These are phyloP conservation scores for Ophiodon elongatus DNA, from an alignment of 2,113 vertebrate species.

Conservation along the genomic window DNA sequence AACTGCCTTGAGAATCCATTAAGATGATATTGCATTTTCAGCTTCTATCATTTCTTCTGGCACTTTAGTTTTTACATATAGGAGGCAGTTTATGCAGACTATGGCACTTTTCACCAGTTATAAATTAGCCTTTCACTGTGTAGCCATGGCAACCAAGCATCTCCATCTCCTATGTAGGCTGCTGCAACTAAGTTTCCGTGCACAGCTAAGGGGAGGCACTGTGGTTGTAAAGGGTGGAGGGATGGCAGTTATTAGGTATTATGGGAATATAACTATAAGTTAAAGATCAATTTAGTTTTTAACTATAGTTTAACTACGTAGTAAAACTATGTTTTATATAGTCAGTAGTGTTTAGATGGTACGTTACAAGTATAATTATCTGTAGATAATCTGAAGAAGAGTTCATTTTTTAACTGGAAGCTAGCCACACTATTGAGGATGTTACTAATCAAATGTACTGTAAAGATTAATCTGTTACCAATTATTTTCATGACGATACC, in stretches of 20 bases:
- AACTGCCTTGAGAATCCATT: constrained; percentile 31
- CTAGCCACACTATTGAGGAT: no score
- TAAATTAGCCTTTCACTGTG: constrained; percentile 65
- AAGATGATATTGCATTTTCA: constrained; percentile 41
- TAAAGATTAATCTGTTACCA: neutral
- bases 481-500: neutral
- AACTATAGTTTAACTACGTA: no score
- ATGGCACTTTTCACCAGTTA: constrained; percentile 61
- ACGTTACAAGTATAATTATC: neutral
- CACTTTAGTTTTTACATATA: constrained; percentile 37
- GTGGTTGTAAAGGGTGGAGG: neutral
- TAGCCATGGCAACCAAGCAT: constrained; percentile 74
- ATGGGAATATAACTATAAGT: no score
- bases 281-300: no score
- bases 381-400: neutral
- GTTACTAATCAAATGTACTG: neutral
- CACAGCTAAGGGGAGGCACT: neutral
- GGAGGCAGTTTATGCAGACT: constrained; percentile 43
- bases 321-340: neutral
- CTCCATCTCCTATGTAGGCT: constrained; percentile 26
- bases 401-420: no score
- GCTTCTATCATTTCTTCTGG: constrained; percentile 16
- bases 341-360: neutral
- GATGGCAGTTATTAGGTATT: no score
- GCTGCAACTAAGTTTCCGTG: constrained; percentile 5